phyloP scores from a whole-genome alignment of 2,113 vertebrate species.

The Aegotheles bennettii region DNA sequence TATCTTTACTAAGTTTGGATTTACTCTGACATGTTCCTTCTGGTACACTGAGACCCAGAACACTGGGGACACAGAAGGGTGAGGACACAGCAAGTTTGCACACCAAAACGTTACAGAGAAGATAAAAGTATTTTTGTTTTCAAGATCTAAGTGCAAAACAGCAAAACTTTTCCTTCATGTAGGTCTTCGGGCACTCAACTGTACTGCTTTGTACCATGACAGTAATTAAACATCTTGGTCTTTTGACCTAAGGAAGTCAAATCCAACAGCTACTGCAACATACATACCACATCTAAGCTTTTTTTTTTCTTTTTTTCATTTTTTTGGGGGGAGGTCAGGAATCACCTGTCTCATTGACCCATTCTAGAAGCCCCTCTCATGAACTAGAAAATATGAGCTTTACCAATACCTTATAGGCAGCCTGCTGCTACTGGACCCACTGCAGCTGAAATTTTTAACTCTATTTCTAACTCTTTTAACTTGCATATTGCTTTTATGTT shows the following conservation, averaged over 20 bases:
- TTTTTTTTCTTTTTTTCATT: neutral
- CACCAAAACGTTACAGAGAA: neutral
- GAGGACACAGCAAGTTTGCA: neutral
- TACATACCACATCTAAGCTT: neutral
- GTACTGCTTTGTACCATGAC: neutral
- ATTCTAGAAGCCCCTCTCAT: neutral
- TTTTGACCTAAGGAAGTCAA: neutral
- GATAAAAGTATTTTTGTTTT: neutral
- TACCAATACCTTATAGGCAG: neutral
- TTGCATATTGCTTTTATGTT: neutral
- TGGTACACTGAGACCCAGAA: neutral
- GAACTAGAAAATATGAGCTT: neutral
- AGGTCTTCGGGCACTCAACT: neutral
- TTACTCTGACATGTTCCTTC: neutral
- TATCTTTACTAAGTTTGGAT: neutral
- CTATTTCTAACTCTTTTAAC: neutral
- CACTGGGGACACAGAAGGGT: neutral
- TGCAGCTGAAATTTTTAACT: neutral
- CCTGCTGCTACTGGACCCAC: neutral
- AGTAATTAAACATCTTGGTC: neutral
- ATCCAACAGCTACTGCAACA: neutral
- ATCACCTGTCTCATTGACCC: neutral
- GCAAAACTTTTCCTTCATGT: neutral
- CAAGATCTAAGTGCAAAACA: neutral
- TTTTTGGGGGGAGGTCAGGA: fast-evolving